Evolutionary conservation across 1,140 invertebrate genomes (phyloP), one percentile per base, ranked within the genome.

Genomic region (Drosophila equinoxialis): DNA sequence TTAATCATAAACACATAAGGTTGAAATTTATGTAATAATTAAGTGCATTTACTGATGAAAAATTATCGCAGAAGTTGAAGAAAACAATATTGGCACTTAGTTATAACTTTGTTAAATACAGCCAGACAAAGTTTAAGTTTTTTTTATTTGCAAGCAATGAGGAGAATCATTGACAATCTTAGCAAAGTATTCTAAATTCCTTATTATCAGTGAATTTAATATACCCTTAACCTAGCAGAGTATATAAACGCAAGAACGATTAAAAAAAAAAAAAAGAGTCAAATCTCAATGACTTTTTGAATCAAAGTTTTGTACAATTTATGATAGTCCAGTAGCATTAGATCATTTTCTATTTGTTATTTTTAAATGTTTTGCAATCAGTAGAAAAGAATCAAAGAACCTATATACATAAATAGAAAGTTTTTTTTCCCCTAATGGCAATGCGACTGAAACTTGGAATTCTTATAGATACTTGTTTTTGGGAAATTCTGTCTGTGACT

Each of bases 231-330:
- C 3, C 3, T 3, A 10, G 17, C 3, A 51, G 45, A 51, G 45
- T 23, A 51, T 11, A 23, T 11, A 51, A 51, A 14, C 14, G 17
- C 5, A 17, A 20, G 23, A 20, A 7, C 45, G 45, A 48, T 48
- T 48, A 48, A 48, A 48, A 20, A 17, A 17, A 1, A 48, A 48
- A 48, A 48, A 17, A 48, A 51, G 7, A 48, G 1, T 1, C 45
- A 51, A 51, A 23, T 51, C 45, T 51, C 45, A 23, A 51, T 51
- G 45, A 51, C 45, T 51, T 51, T 51, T 51, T 23, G 20, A 51
- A 51, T 51, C 17, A 51, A 51, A 20, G 45, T 51, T 51, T 51
- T 51, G 8, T 51, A 23, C 45, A 51, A 51, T 51, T 51, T 51
- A 51, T 51, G 17, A 51, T 51, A 51, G 45, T 23, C 45, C 45